Evolutionary conservation across 2,888 invertebrate species (phyloP), one percentile per base, ranked within the genome.

Genomic region (Drosophila anomalata): DNA sequence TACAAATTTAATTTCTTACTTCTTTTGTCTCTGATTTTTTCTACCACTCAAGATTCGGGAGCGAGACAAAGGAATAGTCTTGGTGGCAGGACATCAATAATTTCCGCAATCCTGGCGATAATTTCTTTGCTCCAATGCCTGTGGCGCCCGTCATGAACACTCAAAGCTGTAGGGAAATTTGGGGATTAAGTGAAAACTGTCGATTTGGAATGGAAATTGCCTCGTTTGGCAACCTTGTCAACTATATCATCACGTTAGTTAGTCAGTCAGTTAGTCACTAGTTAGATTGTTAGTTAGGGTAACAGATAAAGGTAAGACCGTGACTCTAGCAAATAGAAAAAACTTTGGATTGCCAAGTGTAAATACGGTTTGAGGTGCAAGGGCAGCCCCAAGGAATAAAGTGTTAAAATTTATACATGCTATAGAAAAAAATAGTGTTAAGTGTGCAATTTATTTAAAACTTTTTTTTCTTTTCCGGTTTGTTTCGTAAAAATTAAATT

Each of bases 161-260:
- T 48, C 39, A 59, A 59, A 65, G 14, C 33, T 5, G 12, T 47
- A 42, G n/a, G 46, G 22, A 42, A 55, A 51, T 69, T 53, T 46
- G 8, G 29, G 51, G 47, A 42, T 7, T 29, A 9, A 62, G n/a
- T 41, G 22, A 31, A 24, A 12, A 29, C 31, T 31, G 14, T 17
- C 39, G 39, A 42, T 31, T 29, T 20, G 39, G 50, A 52, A 46
- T 66, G 55, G 26, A 33, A 33, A 48, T 29, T 54, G 65, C 58
- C 65, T 31, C 51, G 46, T 33, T 12, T 46, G 72, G 62, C 67
- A 67, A 46, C 74, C 71, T 77, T 74, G 79, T 77, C 88, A 87
- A 82, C 83, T 88, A 90, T 90, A 90, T 90, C 90, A 83, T 75
- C 75, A 87, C 78, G 87, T 87, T 90, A 90, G 90, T 83, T 89